A percentile compares a stretch with the other conserved stretches of the same genome.
Conservation (phyloP, 2,797 vertebrate genomes). For the Thunnus albacares region DNA sequence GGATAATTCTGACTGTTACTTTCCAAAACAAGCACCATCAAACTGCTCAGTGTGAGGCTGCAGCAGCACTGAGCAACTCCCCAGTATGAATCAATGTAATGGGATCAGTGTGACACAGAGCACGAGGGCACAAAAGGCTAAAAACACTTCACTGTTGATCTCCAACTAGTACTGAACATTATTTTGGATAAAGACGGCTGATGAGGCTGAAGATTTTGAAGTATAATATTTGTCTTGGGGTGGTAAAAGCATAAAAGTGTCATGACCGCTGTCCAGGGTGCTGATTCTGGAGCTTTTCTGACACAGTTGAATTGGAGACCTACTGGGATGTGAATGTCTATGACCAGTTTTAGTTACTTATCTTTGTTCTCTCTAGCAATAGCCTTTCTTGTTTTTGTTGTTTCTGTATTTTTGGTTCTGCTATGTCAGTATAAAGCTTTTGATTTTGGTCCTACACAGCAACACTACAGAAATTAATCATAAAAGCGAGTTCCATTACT, state of each 20-base stretch:
- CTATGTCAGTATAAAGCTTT: too few species aligned
- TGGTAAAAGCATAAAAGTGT: neutral
- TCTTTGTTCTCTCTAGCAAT: too few species aligned
- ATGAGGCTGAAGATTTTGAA: neutral
- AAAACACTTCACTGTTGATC: neutral
- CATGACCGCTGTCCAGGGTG: too few species aligned
- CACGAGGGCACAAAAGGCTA: neutral
- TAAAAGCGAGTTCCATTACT: neutral
- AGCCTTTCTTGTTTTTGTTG: neutral
- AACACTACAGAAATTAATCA: too few species aligned
- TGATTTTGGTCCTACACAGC: too few species aligned
- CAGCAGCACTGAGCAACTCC: conserved; percentile 36
- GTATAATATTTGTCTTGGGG: neutral
- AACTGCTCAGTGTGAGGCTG: conserved; percentile 47
- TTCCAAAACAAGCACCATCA: conserved; percentile 49
- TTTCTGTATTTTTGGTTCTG: neutral
- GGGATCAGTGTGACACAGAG: conserved; percentile 38
- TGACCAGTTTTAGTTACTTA: too few species aligned
- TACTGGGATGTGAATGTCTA: too few species aligned
- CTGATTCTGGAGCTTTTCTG: neutral
- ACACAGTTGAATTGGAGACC: neutral
- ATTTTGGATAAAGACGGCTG: neutral
- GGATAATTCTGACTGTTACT: conserved; percentile 25
- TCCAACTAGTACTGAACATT: neutral
- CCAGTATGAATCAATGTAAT: conserved; percentile 44